Base-by-base conservation (phyloP, 2,113 vertebrate species). In the Chiloscyllium plagiosum region DNA sequence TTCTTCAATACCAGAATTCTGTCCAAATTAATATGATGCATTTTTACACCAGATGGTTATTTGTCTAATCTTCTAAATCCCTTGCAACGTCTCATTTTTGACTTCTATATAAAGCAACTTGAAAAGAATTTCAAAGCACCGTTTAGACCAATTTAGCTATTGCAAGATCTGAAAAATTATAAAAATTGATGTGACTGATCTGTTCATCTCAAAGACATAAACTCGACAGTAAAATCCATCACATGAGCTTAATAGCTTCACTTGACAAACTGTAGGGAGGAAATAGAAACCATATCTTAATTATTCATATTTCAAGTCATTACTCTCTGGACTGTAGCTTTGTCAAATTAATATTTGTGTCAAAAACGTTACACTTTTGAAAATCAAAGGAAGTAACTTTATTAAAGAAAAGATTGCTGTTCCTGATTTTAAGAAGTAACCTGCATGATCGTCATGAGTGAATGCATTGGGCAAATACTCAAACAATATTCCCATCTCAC, bases 151-250 rank as follows among this genome's bases (percentile, higher is more conserved):
- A 94, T 42, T 42, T 42, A 94, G 65, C 66, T 42, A 15, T 29
- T 69, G 66, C 12, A 50, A 37, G 8, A 42, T 70, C 37, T 42
- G 66, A 47, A 70, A 94, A 68, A 70, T 94, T 70, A 70, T 22
- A 42, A 22, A 94, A 94, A 70, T 94, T 94, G 93, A 69, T 94
- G 68, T 69, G 66, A 94, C n/a, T n/a, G 93, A 94, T 94, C 37
- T 24, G 20, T 94, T 94, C 22, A 94, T 69, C 68, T 69, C n/a
- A 69, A 37, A 94, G 92, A 42, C 19, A 68, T 0, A 24, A 94
- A 94, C 22, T 69, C 20, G 93, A 94, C 93, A 94, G 93, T 47
- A 68, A 50, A 94, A 94, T 94, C 93, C 93, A 94, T 94, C 93
- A 94, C 33, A 69, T 37, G 8, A 37, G n/a, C 90, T 89, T 89